Percentiles rank a stretch among this genome's conserved stretches.
These are phyloP conservation scores for Craniophora ligustri DNA, from an alignment of 2,888 invertebrate genomes.

Conservation along the genomic window DNA sequence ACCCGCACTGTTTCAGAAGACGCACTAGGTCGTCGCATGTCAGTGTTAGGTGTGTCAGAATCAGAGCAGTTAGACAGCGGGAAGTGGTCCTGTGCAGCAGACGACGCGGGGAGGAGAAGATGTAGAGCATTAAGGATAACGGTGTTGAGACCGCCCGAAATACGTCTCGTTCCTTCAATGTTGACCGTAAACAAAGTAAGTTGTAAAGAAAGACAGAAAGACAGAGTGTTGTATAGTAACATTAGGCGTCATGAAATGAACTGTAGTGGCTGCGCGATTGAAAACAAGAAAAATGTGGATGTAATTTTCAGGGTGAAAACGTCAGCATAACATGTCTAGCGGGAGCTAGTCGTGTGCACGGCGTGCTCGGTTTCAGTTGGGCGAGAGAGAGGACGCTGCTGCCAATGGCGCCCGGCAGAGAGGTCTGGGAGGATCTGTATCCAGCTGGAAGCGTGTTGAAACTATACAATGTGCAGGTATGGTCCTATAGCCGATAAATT, in stretches of 20 bases:
- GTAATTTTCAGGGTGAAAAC: slow-evolving; percentile 90
- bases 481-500: no score
- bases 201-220: no score
- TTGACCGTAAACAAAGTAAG: slow-evolving; percentile 91
- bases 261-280: neutral
- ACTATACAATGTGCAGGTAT: slow-evolving; percentile 93
- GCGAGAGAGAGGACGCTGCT: slow-evolving; percentile 93
- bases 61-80: slow-evolving; percentile 92
- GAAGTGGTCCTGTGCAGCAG: slow-evolving; percentile 93
- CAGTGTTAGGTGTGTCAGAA: slow-evolving; percentile 91
- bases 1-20: slow-evolving; percentile 89
- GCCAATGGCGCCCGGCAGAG: slow-evolving; percentile 92
- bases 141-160: slow-evolving; percentile 90
- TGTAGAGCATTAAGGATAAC: slow-evolving; percentile 90
- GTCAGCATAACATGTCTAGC: slow-evolving; percentile 92
- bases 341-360: slow-evolving; percentile 89
- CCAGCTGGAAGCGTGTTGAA: slow-evolving; percentile 95
- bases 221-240: no score
- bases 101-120: slow-evolving; percentile 91
- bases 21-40: slow-evolving; percentile 86
- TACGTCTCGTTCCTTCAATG: slow-evolving; percentile 91
- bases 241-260: no score
- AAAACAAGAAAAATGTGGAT: no score
- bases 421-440: slow-evolving; percentile 95
- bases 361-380: slow-evolving; percentile 94